Conservation (phyloP, 2,797 vertebrate genomes). For the Hydrophis major region DNA sequence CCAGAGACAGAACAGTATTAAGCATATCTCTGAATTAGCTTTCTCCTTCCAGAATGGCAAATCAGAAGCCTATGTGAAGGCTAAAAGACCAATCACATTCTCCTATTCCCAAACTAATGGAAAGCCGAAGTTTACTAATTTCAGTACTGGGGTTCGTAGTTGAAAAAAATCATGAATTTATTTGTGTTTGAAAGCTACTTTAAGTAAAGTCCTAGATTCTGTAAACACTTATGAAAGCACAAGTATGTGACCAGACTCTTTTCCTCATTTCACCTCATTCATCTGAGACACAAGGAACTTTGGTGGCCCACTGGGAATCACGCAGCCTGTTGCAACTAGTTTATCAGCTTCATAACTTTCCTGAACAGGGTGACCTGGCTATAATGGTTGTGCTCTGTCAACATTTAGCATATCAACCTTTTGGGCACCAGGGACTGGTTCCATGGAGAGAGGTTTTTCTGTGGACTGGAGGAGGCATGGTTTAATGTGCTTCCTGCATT, state of each 20-base stretch:
- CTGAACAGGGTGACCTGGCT: background rate
- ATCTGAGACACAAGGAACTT: background rate
- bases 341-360: background rate
- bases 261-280: background rate
- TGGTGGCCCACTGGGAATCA: background rate
- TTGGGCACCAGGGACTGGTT: background rate
- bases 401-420: background rate
- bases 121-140: background rate
- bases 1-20: background rate
- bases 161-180: background rate
- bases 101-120: background rate
- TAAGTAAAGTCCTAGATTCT: background rate
- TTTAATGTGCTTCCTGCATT: background rate
- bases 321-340: background rate
- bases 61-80: background rate
- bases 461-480: background rate
- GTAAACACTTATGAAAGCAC: background rate
- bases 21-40: background rate
- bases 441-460: background rate
- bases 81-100: background rate
- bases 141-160: background rate
- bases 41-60: background rate
- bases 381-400: background rate
- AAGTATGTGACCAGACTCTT: background rate
- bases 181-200: background rate